phyloP scores from a whole-genome alignment of 2,797 vertebrate genomes.

The Semaprochilodus insignis region DNA sequence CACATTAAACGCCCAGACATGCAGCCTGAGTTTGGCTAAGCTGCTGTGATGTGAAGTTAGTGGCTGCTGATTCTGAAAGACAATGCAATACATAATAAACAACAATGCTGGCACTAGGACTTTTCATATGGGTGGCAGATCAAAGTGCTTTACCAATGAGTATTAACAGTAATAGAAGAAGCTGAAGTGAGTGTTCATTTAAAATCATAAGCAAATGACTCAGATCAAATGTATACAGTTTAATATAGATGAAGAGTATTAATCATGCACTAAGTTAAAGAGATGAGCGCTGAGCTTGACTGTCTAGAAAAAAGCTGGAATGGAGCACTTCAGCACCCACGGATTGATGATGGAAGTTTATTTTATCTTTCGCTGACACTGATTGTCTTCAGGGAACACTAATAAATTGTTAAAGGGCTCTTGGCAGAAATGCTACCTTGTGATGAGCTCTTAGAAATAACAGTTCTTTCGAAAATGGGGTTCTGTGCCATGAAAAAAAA shows the following conservation, averaged over 20 bases:
- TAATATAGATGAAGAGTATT: too few species aligned
- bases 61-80: background rate
- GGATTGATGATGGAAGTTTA: background rate
- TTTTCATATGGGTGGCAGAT: too few species aligned
- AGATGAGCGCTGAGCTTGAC: too few species aligned
- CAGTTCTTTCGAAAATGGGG: background rate
- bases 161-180: too few species aligned
- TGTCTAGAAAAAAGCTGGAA: too few species aligned
- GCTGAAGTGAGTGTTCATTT: too few species aligned
- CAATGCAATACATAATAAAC: background rate
- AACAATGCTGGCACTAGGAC: background rate
- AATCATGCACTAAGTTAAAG: too few species aligned
- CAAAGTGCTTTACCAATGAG: too few species aligned
- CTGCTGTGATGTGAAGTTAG: background rate
- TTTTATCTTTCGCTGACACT: slow-evolving; percentile 1
- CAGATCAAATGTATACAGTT: too few species aligned
- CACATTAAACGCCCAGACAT: background rate
- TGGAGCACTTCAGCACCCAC: background rate
- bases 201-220: too few species aligned
- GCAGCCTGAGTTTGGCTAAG: background rate
- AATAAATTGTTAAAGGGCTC: background rate
- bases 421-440: background rate
- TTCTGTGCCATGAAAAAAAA: background rate
- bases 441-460: background rate
- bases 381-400: background rate